Evolutionary conservation across 2,113 vertebrate genomes (phyloP).

Genomic region (Rhinolophus sinicus): DNA sequence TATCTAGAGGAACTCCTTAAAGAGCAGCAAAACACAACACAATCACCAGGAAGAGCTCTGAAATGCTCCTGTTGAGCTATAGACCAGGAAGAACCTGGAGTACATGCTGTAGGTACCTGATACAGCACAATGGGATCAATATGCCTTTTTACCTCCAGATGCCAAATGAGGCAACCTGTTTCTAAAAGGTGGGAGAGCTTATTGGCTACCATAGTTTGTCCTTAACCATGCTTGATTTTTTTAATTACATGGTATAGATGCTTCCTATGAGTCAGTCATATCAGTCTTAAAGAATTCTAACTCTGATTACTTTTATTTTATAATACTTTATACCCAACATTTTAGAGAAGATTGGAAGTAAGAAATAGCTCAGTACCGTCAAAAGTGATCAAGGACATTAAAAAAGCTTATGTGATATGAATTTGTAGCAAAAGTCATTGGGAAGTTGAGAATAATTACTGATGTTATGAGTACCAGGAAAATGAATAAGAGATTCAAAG

Average conservation of each 20-base stretch:
- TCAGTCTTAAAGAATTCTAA: not conserved
- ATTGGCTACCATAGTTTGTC: not conserved
- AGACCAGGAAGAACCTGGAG: not conserved
- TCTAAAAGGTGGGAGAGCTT: not conserved
- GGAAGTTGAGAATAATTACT: not conserved
- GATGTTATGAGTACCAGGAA: not conserved
- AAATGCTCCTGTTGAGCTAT: not conserved
- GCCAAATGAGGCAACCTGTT: not conserved
- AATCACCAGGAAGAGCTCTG: not conserved
- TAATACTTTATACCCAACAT: not conserved
- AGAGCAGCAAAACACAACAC: not conserved
- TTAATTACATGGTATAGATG: not conserved
- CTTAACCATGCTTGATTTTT: not conserved
- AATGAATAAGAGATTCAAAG: not conserved
- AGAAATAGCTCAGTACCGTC: not conserved
- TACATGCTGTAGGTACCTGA: rapidly evolving
- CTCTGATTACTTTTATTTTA: not conserved
- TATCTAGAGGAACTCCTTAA: not conserved
- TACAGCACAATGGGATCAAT: rapidly evolving
- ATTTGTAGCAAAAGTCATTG: not conserved
- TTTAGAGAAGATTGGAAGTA: not conserved
- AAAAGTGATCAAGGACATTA: not conserved
- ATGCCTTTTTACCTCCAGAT: not conserved
- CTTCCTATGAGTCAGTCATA: not conserved
- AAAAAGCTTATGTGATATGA: not conserved